A percentile compares a stretch with the other conserved stretches of the same genome.
phyloP scores from a whole-genome alignment of 2,888 invertebrate species.

The Drosophila villosipedis region DNA sequence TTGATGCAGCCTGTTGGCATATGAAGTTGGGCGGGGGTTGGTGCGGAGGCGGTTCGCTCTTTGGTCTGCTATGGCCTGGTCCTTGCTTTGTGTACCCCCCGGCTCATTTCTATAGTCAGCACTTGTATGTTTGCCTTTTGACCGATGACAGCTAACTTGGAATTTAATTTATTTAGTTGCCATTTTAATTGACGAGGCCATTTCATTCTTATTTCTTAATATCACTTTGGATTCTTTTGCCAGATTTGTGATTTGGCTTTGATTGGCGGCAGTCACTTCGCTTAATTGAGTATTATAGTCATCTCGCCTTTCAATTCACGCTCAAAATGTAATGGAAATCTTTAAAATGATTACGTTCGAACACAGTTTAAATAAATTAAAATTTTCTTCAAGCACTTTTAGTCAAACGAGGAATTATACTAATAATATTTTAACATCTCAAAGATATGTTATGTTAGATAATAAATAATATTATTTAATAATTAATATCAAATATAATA shows the following conservation, averaged over 20 bases:
- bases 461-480: background rate
- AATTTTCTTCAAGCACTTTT: background rate
- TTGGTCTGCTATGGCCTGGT: conserved; percentile 8
- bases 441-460: no score
- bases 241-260: conserved; percentile 36
- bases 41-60: background rate
- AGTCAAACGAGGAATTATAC: background rate
- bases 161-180: conserved; percentile 70
- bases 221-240: conserved; percentile 48
- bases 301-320: background rate
- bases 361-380: background rate
- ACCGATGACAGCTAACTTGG: conserved; percentile 35
- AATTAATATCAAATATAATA: background rate
- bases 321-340: background rate
- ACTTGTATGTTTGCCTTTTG: conserved; percentile 72
- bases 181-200: conserved; percentile 61
- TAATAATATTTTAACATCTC: background rate
- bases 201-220: conserved; percentile 54
- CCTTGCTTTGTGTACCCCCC: conserved; percentile 10
- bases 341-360: background rate
- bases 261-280: conserved; percentile 43
- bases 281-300: conserved; percentile 34
- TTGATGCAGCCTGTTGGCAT: conserved; percentile 45
- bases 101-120: conserved; percentile 27
- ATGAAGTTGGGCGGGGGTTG: background rate